phyloP scores from a whole-genome alignment of 2,113 vertebrate genomes.

The Chloroceryle aenea region DNA sequence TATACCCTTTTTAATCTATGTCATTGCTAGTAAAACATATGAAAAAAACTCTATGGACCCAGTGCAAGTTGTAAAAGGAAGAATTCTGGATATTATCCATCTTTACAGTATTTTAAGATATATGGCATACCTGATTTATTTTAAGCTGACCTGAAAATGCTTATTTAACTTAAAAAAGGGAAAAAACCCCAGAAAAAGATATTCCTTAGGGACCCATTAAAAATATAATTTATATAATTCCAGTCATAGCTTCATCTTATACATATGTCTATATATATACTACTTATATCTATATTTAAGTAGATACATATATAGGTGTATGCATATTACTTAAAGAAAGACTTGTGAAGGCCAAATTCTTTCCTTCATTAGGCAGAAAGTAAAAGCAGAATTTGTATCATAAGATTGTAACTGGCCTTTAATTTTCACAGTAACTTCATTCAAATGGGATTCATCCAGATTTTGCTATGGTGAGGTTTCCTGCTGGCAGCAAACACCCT shows the following conservation, averaged over 20 bases:
- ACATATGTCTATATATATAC: background rate
- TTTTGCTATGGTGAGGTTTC: accelerated
- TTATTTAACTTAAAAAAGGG: background rate
- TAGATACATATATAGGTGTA: background rate
- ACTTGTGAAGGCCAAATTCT: background rate
- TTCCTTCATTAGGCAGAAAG: background rate
- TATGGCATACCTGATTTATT: background rate
- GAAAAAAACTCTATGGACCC: background rate
- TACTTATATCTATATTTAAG: background rate
- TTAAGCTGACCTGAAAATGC: background rate
- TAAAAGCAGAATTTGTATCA: background rate
- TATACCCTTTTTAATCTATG: background rate
- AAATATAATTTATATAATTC: background rate
- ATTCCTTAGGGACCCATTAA: conserved; percentile 6
- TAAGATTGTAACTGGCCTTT: background rate
- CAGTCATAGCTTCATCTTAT: background rate
- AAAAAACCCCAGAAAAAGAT: background rate
- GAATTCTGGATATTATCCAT: background rate
- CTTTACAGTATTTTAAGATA: background rate
- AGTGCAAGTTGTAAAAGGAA: background rate
- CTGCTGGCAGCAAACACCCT: background rate
- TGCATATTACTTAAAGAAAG: background rate
- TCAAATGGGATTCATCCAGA: background rate
- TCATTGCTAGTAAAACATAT: background rate
- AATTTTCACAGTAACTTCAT: background rate